Evolutionary conservation across 2,888 invertebrate species (phyloP).

Genomic region (Axea sp.): DNA sequence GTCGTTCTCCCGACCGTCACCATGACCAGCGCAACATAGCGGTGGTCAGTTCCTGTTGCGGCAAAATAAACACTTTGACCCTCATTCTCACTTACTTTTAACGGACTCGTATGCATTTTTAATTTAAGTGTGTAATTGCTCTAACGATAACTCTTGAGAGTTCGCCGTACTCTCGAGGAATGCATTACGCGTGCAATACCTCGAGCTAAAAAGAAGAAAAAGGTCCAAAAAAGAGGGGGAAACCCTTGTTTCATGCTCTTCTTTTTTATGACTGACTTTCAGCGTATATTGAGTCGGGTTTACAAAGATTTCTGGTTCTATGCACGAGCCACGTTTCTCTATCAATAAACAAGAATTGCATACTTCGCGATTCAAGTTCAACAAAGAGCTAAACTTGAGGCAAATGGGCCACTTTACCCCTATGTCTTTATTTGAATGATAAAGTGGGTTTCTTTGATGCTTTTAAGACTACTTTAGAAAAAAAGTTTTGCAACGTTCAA

Average conservation of each 20-base stretch:
- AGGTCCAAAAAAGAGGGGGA: conserved; percentile 5
- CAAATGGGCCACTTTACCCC: conserved; percentile 21
- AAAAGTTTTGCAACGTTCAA: no score
- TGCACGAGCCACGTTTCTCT: conserved; percentile 19
- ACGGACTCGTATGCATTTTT: conserved; percentile 25
- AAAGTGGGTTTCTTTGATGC: not conserved
- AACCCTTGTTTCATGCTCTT: no score
- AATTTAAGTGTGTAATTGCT: conserved; percentile 39
- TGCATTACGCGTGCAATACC: no score
- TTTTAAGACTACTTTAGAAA: no score
- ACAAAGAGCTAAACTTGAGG: conserved; percentile 11
- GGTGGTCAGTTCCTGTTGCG: conserved; percentile 74
- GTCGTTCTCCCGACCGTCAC: conserved; percentile 55
- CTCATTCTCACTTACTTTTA: conserved; percentile 30
- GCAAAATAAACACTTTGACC: conserved; percentile 30
- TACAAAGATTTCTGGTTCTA: conserved; percentile 5
- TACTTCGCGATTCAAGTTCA: conserved; percentile 5
- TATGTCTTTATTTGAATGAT: conserved; percentile 6
- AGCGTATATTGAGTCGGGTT: conserved; percentile 12
- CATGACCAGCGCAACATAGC: conserved; percentile 77
- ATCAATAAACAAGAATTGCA: conserved; percentile 14
- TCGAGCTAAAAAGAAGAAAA: conserved; percentile 13
- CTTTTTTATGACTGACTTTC: conserved; percentile 7
- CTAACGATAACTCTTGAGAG: conserved; percentile 46
- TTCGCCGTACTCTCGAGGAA: no score